A percentile compares a stretch with the other conserved stretches of the same genome.
Conservation (phyloP, 2,888 invertebrate species). For the Sylvicola cinctus region DNA sequence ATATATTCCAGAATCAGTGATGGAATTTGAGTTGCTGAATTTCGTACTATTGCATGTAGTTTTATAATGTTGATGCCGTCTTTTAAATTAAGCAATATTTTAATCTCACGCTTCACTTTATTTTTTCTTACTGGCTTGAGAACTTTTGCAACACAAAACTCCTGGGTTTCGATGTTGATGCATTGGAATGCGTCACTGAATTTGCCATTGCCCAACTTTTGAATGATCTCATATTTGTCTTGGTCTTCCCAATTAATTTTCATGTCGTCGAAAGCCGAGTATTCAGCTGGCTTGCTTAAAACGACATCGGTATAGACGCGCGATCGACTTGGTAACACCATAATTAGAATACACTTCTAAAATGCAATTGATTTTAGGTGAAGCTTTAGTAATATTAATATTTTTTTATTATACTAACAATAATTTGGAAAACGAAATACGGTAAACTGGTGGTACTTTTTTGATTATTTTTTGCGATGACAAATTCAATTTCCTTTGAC, state of each 20-base stretch:
- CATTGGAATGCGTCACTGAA: constrained; percentile 99
- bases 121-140: constrained; percentile 99
- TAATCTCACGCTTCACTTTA: constrained; percentile 99
- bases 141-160: constrained; percentile 99
- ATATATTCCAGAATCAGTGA: constrained; percentile 99
- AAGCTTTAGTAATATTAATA: no score
- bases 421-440: no score
- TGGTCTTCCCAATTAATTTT: constrained; percentile 98
- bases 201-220: constrained; percentile 97
- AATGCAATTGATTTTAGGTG: no score
- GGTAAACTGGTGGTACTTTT: no score
- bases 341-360: constrained; percentile 27
- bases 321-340: constrained; percentile 88
- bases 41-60: constrained; percentile 96
- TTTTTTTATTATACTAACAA: no score
- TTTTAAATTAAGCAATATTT: constrained; percentile 97
- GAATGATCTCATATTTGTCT: constrained; percentile 96
- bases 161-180: constrained; percentile 92
- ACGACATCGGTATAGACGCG: constrained; percentile 98
- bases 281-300: constrained; percentile 93
- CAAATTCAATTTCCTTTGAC: no score
- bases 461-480: no score
- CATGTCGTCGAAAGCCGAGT: constrained; percentile 99
- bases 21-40: constrained; percentile 94
- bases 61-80: constrained; percentile 99